Evolutionary conservation across 35 echinoderm and acorn worm species (phyloP).

Genomic region (Acanthaster planci): DNA sequence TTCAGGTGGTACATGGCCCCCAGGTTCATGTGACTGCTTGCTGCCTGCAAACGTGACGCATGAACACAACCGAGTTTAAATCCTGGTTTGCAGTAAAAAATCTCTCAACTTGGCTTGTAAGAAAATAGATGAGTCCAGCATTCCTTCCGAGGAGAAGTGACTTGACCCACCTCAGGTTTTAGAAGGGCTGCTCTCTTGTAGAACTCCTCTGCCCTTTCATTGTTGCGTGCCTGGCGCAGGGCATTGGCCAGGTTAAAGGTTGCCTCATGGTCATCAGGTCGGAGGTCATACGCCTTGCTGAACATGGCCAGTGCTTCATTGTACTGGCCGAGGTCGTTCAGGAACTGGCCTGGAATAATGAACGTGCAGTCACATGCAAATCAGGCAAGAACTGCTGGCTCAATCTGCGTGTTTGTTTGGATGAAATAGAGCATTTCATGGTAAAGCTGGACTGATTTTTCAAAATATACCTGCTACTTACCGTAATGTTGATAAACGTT

Average conservation of each 20-base stretch:
- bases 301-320: constrained; percentile 60
- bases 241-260: constrained; percentile 96
- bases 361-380: background rate
- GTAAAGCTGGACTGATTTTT: too few relatives aligned
- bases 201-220: constrained; percentile 71
- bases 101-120: background rate
- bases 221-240: constrained; percentile 73
- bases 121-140: too few relatives aligned
- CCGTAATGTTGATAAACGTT: constrained; percentile 87
- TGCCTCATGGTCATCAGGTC: constrained; percentile 86
- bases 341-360: constrained; percentile 76
- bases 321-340: constrained; percentile 61
- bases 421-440: too few relatives aligned
- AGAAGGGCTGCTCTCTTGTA: constrained; percentile 80
- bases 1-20: constrained; percentile 95
- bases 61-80: too few relatives aligned
- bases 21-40: constrained; percentile 86
- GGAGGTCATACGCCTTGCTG: constrained; percentile 57
- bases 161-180: constrained; percentile 76
- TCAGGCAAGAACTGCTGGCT: too few relatives aligned
- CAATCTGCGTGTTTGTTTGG: too few relatives aligned
- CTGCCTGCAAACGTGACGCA: constrained; percentile 48
- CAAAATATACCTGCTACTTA: constrained; percentile 42
- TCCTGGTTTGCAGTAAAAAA: background rate
- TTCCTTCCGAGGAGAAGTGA: background rate